phyloP scores from a whole-genome alignment of 2,113 vertebrate species.

The Plecotus auritus region DNA sequence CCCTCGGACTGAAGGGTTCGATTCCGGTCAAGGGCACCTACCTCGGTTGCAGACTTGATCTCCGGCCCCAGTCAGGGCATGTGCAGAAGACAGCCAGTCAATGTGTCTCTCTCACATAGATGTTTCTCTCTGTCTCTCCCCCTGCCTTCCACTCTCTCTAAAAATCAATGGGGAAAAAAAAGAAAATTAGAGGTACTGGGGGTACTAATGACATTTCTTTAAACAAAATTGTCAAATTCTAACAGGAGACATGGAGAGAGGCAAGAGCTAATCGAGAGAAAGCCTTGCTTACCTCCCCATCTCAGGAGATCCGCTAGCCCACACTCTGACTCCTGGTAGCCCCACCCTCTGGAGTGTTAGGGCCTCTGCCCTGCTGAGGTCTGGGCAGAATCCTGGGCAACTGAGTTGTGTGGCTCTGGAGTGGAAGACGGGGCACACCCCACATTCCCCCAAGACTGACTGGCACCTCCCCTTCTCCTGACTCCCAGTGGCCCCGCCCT shows the following conservation, averaged over 20 bases:
- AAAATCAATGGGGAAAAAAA: too few species aligned
- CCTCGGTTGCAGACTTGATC: too few species aligned
- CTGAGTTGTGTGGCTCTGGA: not conserved
- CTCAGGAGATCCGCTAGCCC: not conserved
- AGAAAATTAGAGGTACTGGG: not conserved
- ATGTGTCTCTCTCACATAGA: too few species aligned
- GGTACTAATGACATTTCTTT: not conserved
- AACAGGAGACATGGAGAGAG: not conserved
- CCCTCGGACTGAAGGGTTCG: too few species aligned
- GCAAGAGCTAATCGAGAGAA: not conserved
- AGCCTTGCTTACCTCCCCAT: too few species aligned
- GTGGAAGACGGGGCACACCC: not conserved
- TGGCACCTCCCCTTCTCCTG: not conserved
- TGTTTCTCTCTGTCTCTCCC: too few species aligned
- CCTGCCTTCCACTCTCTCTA: too few species aligned
- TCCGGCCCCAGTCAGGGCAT: too few species aligned
- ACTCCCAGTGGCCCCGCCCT: not conserved
- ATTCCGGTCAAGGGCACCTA: too few species aligned
- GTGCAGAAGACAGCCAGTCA: too few species aligned
- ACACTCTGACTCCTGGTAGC: not conserved
- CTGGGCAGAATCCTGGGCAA: not conserved
- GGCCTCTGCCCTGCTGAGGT: not conserved
- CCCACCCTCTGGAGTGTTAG: not conserved
- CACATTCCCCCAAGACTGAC: not conserved
- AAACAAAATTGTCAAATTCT: not conserved